A percentile compares a stretch with the other conserved stretches of the same genome.
Evolutionary conservation across 2,113 vertebrate genomes (phyloP).

Genomic region (Neogale vison): DNA sequence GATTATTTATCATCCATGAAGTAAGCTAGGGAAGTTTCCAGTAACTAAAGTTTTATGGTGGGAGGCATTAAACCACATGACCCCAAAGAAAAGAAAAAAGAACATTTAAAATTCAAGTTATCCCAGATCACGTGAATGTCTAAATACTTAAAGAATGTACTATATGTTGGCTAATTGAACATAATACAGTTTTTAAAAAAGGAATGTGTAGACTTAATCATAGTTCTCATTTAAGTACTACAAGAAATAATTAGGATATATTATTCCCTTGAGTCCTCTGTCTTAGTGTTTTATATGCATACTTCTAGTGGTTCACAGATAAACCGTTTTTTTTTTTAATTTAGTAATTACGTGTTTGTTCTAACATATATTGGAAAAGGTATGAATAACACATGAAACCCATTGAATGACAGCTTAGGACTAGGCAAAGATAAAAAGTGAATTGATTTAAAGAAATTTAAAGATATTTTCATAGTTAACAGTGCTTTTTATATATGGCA

Average conservation of each 20-base stretch:
- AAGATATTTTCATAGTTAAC: neutral
- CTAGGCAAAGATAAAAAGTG: neutral
- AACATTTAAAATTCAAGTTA: slow-evolving; percentile 39
- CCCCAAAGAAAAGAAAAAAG: neutral
- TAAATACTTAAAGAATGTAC: neutral
- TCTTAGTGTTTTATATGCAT: neutral
- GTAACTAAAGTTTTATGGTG: slow-evolving; percentile 11
- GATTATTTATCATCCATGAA: neutral
- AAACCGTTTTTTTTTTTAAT: neutral
- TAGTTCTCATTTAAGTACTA: slow-evolving; percentile 34
- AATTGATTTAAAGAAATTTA: neutral
- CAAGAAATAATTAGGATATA: neutral
- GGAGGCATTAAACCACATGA: neutral
- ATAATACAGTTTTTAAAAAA: neutral
- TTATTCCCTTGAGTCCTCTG: neutral
- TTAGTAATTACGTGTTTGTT: slow-evolving; percentile 13
- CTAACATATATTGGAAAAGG: neutral
- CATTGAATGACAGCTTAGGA: neutral
- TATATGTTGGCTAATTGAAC: neutral
- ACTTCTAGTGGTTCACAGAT: neutral
- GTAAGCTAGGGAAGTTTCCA: neutral
- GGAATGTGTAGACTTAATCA: neutral
- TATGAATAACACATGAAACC: neutral
- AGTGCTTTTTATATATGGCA: neutral
- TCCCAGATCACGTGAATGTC: neutral